Conservation (phyloP, 2,113 vertebrate species). For the Salvelinus fontinalis region DNA sequence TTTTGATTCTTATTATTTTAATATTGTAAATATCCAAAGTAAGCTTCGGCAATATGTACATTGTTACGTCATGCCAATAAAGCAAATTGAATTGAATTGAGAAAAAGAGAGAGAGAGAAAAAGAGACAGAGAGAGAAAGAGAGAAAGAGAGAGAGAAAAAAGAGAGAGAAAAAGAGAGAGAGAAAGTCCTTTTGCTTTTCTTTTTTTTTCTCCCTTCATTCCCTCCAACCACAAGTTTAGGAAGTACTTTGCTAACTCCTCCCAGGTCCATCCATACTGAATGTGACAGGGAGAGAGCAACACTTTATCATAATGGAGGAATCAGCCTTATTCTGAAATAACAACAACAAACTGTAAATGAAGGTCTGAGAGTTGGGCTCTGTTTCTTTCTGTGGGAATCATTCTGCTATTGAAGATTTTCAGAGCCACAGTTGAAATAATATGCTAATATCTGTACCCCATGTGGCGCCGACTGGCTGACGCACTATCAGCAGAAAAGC, state of each 20-base stretch:
- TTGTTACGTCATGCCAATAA: no score
- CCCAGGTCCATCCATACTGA: conserved; percentile 27
- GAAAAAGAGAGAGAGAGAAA: no score
- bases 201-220: neutral
- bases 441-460: conserved; percentile 73
- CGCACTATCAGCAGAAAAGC: conserved; percentile 70
- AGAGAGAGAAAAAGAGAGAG: no score
- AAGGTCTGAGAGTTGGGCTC: conserved; percentile 42
- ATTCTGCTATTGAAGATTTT: conserved; percentile 72
- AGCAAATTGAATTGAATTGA: no score
- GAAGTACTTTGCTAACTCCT: neutral
- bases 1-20: no score
- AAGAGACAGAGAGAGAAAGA: no score
- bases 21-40: no score
- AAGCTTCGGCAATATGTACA: no score
- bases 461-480: conserved; percentile 50
- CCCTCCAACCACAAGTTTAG: neutral
- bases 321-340: conserved; percentile 52
- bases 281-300: conserved; percentile 30
- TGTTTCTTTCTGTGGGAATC: conserved; percentile 58
- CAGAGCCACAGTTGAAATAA: conserved; percentile 59
- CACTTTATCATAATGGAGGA: conserved; percentile 38
- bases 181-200: no score
- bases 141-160: no score
- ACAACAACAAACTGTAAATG: conserved; percentile 34